Conservation (phyloP, 2,113 vertebrate species). For the Agapornis roseicollis region DNA sequence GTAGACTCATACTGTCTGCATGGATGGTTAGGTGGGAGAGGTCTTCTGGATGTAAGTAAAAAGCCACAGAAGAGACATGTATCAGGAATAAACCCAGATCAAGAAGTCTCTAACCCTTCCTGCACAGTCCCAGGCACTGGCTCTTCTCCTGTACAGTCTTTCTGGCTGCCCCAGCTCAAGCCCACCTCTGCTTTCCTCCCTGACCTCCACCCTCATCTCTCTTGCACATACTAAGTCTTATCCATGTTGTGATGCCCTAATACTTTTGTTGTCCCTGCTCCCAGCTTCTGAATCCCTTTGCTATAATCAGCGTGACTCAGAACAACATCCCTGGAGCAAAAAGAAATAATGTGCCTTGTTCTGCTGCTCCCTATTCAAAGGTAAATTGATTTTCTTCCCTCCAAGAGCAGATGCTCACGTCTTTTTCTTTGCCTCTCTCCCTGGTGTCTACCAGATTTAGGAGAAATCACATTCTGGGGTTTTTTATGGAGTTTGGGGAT, state of each 20-base stretch:
- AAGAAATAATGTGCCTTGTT: conserved; percentile 9
- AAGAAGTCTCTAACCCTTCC: not conserved
- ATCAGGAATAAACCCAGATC: not conserved
- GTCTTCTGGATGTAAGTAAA: not conserved
- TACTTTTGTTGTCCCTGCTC: not conserved
- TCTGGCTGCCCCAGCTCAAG: not conserved
- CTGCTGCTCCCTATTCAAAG: not conserved
- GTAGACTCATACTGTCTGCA: not conserved
- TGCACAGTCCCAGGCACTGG: not conserved
- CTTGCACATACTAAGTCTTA: not conserved
- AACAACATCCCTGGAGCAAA: not conserved
- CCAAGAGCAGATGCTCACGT: not conserved
- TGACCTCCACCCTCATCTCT: not conserved
- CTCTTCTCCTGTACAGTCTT: not conserved
- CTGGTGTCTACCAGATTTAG: not conserved
- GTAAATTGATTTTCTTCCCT: conserved; percentile 15
- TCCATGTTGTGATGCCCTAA: not conserved
- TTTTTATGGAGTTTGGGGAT: not conserved
- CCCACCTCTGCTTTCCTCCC: not conserved
- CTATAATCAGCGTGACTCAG: not conserved
- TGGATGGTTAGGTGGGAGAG: not conserved
- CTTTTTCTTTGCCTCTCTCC: not conserved
- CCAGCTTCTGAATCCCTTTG: not conserved
- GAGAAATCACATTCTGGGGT: not conserved
- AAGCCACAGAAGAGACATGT: not conserved